Evolutionary conservation across 1,140 invertebrate genomes (phyloP).

Genomic region (Bilobella aurantiaca): DNA sequence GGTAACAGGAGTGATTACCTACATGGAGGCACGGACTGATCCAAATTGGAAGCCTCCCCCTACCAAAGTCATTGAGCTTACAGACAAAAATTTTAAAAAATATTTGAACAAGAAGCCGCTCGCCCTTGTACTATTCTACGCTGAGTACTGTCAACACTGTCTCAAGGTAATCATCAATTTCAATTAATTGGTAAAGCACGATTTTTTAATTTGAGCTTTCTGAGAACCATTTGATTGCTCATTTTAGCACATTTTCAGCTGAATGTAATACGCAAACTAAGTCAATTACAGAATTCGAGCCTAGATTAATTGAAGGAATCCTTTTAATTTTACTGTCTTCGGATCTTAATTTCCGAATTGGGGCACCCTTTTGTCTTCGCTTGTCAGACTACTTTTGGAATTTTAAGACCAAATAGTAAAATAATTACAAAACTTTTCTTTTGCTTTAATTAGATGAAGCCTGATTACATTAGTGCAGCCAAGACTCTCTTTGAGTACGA

Average conservation of each 20-base stretch:
- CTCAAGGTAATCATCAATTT: constrained; percentile 35
- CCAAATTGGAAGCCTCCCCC: constrained; percentile 49
- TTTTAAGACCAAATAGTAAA: constrained; percentile 8
- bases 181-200: neutral
- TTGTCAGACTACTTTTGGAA: neutral
- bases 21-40: constrained; percentile 43
- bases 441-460: constrained; percentile 37
- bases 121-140: constrained; percentile 53
- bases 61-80: constrained; percentile 47
- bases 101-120: constrained; percentile 44
- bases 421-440: constrained; percentile 15
- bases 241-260: no score
- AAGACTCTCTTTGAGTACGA: constrained; percentile 38
- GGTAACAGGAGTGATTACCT: constrained; percentile 43
- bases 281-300: neutral
- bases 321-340: no score
- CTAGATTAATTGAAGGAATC: neutral
- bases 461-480: constrained; percentile 46
- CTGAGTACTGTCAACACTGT: constrained; percentile 47
- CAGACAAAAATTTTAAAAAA: constrained; percentile 47
- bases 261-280: no score
- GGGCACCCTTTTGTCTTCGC: neutral
- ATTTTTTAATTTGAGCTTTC: no score
- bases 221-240: no score
- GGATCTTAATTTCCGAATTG: no score